These are phyloP conservation scores for Eupithecia inturbata DNA, from an alignment of 2,888 invertebrate species.

Conservation along the genomic window DNA sequence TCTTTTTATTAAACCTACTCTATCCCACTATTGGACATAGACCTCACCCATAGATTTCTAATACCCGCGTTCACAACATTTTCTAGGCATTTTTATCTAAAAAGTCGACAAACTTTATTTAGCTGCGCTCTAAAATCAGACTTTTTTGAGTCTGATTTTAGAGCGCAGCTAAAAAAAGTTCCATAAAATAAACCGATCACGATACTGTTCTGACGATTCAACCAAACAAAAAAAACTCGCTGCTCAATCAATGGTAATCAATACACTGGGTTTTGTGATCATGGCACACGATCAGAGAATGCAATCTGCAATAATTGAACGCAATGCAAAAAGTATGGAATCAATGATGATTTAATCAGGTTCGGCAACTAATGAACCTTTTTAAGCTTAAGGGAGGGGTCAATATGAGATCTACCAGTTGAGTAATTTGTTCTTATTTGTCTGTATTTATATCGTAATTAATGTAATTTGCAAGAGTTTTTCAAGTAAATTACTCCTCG, in stretches of 20 bases:
- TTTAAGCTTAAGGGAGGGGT: slow-evolving; percentile 6
- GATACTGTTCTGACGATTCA: slow-evolving; percentile 5
- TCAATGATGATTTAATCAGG: slow-evolving; percentile 51
- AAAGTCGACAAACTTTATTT: not conserved
- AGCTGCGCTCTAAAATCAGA: not conserved
- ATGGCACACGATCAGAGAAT: slow-evolving; percentile 61
- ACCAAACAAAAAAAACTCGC: slow-evolving; percentile 14
- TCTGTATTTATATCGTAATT: slow-evolving; percentile 21
- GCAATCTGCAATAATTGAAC: slow-evolving; percentile 49
- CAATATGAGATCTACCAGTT: not conserved
- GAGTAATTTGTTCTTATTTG: slow-evolving; percentile 24
- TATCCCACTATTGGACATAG: not conserved
- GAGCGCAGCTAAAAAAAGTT: not conserved
- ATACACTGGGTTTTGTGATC: slow-evolving; percentile 42
- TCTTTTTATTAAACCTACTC: not conserved
- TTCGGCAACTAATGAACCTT: slow-evolving; percentile 23
- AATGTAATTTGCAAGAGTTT: not conserved
- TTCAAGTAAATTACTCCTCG: not conserved
- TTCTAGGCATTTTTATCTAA: no score
- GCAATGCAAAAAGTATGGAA: slow-evolving; percentile 47
- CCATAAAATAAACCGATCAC: slow-evolving; percentile 7
- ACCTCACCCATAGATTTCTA: not conserved
- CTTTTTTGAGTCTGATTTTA: no score
- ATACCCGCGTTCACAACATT: no score
- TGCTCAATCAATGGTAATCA: slow-evolving; percentile 37